phyloP scores from a whole-genome alignment of 2,888 invertebrate species.

The Baccha elongata region DNA sequence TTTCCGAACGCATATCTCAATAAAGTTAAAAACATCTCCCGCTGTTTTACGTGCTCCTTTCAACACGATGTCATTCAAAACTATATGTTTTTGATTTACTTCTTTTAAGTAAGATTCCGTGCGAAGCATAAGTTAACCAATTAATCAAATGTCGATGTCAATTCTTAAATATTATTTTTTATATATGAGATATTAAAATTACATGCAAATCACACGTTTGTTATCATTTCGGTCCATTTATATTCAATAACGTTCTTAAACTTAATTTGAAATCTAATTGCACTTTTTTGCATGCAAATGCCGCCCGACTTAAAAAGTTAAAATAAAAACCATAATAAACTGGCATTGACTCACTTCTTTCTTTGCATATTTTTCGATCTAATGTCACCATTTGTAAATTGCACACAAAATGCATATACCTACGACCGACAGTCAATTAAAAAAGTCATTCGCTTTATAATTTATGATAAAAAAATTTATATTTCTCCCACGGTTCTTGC shows the following conservation, averaged over 20 bases:
- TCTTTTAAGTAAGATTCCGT: no score
- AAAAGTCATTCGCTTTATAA: conserved; percentile 50
- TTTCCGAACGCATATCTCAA: no score
- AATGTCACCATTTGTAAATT: conserved; percentile 43
- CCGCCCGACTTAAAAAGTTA: neutral
- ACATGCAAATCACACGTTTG: conserved; percentile 28
- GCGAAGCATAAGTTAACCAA: neutral
- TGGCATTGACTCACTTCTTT: conserved; percentile 64
- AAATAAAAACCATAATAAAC: conserved; percentile 28
- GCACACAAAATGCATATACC: conserved; percentile 23
- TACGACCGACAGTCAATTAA: conserved; percentile 41
- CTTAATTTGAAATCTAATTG: conserved; percentile 36
- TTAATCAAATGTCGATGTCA: conserved; percentile 24
- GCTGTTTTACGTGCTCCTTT: no score
- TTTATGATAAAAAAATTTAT: conserved; percentile 64
- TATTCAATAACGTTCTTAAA: conserved; percentile 38
- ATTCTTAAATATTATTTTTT: conserved; percentile 20
- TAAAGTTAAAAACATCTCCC: no score
- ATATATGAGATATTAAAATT: conserved; percentile 32
- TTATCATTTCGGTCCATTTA: conserved; percentile 36
- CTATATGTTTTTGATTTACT: no score
- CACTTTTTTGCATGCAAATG: conserved; percentile 10
- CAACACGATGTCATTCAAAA: no score
- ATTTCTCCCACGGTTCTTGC: conserved; percentile 64
- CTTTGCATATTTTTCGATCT: conserved; percentile 32